Evolutionary conservation across 2,113 vertebrate genomes (phyloP).

Genomic region (Aramus guarauna): DNA sequence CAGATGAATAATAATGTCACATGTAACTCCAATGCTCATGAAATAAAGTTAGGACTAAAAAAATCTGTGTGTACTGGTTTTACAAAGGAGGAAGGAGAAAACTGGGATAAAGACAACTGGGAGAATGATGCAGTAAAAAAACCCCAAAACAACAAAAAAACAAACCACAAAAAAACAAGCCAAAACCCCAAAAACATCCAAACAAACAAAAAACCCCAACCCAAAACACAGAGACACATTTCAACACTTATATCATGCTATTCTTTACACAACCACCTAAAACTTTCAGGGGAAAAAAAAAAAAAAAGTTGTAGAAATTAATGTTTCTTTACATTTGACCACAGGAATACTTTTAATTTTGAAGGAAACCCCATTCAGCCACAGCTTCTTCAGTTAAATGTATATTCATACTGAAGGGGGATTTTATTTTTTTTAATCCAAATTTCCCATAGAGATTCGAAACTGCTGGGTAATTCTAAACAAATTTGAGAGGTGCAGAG

Average conservation of each 20-base stretch:
- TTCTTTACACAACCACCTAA: background rate
- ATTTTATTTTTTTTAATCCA: background rate
- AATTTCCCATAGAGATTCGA: background rate
- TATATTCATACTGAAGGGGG: background rate
- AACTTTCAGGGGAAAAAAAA: background rate
- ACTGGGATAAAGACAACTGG: background rate
- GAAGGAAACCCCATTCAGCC: background rate
- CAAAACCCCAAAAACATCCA: too few species aligned
- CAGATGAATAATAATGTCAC: background rate
- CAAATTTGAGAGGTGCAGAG: background rate
- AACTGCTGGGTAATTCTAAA: background rate
- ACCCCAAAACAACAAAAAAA: too few species aligned
- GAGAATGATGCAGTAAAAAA: background rate
- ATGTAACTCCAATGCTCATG: background rate
- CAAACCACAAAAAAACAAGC: too few species aligned
- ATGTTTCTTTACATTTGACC: background rate
- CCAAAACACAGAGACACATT: background rate
- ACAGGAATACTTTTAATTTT: background rate
- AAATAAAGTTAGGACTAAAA: background rate
- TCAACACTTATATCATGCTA: background rate
- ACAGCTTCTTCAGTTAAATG: background rate
- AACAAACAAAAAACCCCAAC: background rate
- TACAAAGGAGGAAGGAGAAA: background rate
- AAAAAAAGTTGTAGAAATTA: background rate
- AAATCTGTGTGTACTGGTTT: background rate